These are phyloP conservation scores for Peromyscus eremicus DNA, from an alignment of 2,797 vertebrate genomes.

Conservation along the genomic window DNA sequence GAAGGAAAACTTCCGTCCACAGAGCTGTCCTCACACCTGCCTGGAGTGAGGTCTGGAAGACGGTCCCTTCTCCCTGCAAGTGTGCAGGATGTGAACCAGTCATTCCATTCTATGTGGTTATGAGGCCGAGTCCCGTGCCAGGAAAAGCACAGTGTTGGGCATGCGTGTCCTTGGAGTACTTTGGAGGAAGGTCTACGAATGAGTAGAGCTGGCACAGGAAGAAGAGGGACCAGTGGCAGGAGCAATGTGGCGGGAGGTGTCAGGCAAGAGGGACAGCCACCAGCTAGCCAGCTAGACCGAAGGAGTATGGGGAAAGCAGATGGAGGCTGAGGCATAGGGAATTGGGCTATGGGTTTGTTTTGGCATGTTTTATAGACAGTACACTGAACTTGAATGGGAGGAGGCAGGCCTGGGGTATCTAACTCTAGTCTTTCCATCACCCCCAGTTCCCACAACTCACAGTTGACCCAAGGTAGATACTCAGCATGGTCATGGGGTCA, in stretches of 20 bases:
- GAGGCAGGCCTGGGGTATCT: too few relatives aligned
- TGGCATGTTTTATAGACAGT: neutral
- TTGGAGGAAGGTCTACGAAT: neutral
- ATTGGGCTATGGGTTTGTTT: neutral
- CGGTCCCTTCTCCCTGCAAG: accelerated
- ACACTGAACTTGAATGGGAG: neutral
- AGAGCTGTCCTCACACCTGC: neutral
- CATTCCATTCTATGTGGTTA: neutral
- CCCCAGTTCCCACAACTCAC: neutral
- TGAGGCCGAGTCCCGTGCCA: neutral
- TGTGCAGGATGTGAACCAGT: neutral
- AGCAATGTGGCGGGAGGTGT: neutral
- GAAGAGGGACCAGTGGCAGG: neutral
- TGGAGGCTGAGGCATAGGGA: neutral
- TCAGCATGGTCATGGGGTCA: neutral
- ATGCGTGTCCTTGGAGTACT: neutral
- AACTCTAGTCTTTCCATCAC: neutral
- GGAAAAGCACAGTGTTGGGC: neutral
- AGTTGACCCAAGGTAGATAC: neutral
- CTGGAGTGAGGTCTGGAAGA: neutral
- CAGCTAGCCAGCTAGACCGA: neutral
- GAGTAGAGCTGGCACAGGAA: neutral
- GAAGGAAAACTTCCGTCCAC: neutral
- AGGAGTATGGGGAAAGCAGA: accelerated
- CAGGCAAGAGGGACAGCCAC: neutral